Evolutionary conservation across 2,888 invertebrate species (phyloP).

Genomic region (Scaptodrosophila latifasciaeformis): DNA sequence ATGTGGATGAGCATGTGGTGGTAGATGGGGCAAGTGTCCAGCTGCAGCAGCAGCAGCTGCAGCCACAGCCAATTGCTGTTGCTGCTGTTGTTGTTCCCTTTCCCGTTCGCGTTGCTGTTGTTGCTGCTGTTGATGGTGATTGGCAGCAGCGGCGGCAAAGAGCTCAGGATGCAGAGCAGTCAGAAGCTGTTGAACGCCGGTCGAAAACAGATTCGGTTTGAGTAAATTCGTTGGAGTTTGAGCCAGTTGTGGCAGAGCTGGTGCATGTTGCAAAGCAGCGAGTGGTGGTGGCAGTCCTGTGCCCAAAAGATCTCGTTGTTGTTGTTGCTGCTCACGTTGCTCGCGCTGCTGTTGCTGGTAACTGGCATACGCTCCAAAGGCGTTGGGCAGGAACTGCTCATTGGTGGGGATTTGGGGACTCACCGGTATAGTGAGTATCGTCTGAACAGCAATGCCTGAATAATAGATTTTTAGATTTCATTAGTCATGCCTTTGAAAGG

Average conservation of each 20-base stretch:
- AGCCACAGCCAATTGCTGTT: slow-evolving; percentile 48
- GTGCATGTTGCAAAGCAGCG: slow-evolving; percentile 71
- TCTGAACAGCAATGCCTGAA: slow-evolving; percentile 94
- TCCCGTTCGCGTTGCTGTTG: slow-evolving; percentile 73
- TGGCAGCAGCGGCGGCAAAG: slow-evolving; percentile 73
- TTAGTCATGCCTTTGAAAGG: too few relatives aligned
- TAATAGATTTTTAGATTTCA: too few relatives aligned
- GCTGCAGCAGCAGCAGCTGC: slow-evolving; percentile 35
- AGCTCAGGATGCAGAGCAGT: slow-evolving; percentile 85
- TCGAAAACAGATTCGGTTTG: slow-evolving; percentile 85
- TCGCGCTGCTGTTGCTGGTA: slow-evolving; percentile 55
- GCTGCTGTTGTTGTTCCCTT: slow-evolving; percentile 43
- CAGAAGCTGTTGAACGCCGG: slow-evolving; percentile 84
- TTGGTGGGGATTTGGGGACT: slow-evolving; percentile 87
- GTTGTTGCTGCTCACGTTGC: slow-evolving; percentile 51
- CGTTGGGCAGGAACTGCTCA: slow-evolving; percentile 76
- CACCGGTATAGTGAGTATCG: slow-evolving; percentile 95
- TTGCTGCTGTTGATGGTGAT: slow-evolving; percentile 78
- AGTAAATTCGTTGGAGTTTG: slow-evolving; percentile 81
- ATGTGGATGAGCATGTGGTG: slow-evolving; percentile 40
- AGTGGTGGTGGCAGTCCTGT: slow-evolving; percentile 74
- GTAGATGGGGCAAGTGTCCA: slow-evolving; percentile 46
- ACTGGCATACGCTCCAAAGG: slow-evolving; percentile 69
- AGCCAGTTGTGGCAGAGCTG: slow-evolving; percentile 67
- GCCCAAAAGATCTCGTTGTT: slow-evolving; percentile 44